phyloP scores from a whole-genome alignment of 2,888 invertebrate genomes.

The Ypsolopha sequella region DNA sequence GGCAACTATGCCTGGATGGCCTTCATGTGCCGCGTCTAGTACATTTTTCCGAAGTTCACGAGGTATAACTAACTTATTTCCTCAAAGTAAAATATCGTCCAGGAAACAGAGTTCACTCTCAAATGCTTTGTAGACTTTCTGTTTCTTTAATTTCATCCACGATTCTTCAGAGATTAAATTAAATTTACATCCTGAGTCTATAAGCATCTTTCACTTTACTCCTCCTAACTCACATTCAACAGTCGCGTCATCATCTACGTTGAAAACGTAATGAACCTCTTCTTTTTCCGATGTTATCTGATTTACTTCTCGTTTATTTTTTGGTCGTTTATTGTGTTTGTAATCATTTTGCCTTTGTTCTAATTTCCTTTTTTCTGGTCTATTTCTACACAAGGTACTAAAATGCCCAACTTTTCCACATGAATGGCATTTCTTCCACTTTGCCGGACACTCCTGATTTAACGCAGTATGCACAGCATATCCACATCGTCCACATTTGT shows the following conservation, averaged over 20 bases:
- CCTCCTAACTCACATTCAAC: slow-evolving; percentile 14
- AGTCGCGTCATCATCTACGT: slow-evolving; percentile 10
- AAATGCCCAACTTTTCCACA: slow-evolving; percentile 9
- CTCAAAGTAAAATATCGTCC: neutral
- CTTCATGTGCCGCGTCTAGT: slow-evolving; percentile 14
- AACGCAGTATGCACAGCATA: neutral
- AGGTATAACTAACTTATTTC: neutral
- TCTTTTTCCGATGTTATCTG: neutral
- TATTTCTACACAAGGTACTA: slow-evolving; percentile 5
- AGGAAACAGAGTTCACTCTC: neutral
- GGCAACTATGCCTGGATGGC: slow-evolving; percentile 22
- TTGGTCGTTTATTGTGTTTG: neutral
- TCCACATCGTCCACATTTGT: slow-evolving; percentile 5
- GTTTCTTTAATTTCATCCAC: slow-evolving; percentile 2
- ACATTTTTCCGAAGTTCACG: slow-evolving; percentile 3
- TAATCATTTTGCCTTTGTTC: neutral
- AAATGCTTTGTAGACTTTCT: neutral
- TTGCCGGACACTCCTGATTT: slow-evolving; percentile 2
- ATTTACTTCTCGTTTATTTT: no score
- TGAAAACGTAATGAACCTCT: slow-evolving; percentile 10
- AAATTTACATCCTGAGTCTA: slow-evolving; percentile 14
- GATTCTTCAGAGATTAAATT: slow-evolving; percentile 11
- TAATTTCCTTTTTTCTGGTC: neutral
- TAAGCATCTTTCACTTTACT: slow-evolving; percentile 14
- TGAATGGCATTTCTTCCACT: slow-evolving; percentile 3